phyloP scores from a whole-genome alignment of 2,797 vertebrate species.

The Peromyscus eremicus region DNA sequence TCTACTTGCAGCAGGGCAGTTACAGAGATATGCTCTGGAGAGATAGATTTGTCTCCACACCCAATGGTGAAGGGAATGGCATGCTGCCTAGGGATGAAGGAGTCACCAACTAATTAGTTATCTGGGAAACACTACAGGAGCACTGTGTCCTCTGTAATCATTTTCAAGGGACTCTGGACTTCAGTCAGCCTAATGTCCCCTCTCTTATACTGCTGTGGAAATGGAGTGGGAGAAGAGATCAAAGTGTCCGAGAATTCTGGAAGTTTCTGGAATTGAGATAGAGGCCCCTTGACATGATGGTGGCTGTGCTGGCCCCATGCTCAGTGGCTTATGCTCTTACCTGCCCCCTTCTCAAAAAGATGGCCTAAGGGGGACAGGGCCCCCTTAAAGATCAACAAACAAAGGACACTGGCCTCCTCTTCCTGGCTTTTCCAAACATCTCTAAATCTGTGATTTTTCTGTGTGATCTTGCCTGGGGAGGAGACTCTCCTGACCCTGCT shows the following conservation, averaged over 20 bases:
- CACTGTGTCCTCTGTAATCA: neutral
- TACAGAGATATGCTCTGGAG: neutral
- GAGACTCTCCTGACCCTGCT: neutral
- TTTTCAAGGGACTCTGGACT: neutral
- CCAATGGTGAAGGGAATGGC: neutral
- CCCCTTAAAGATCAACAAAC: neutral
- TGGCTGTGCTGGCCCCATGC: neutral
- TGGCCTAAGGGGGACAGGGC: neutral
- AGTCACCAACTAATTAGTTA: neutral
- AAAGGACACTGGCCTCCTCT: neutral
- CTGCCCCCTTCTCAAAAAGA: neutral
- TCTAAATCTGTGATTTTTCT: neutral
- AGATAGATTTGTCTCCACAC: neutral
- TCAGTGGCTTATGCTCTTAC: neutral
- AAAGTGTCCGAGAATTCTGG: neutral
- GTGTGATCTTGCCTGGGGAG: neutral
- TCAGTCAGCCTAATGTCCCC: neutral
- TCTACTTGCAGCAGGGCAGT: neutral
- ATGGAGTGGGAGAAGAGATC: neutral
- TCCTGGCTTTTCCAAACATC: neutral
- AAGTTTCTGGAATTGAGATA: neutral
- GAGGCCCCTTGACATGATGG: neutral
- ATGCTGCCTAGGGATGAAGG: neutral
- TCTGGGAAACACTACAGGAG: neutral
- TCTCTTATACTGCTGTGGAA: neutral